Conservation (phyloP, 1,140 invertebrate genomes). For the Drosophila nasuta region DNA sequence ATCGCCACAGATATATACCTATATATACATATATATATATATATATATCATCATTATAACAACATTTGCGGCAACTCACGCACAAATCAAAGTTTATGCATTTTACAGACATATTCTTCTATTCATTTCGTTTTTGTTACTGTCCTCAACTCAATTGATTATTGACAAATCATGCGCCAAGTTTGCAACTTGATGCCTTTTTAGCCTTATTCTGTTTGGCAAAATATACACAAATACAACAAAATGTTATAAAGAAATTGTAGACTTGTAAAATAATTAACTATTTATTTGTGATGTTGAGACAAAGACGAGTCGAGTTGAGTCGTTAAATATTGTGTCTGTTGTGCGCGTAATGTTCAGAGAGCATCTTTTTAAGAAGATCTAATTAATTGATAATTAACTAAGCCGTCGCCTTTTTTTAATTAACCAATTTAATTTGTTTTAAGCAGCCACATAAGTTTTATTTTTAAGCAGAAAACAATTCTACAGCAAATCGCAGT, state of each 20-base stretch:
- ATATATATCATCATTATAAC: background rate
- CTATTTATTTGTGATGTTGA: background rate
- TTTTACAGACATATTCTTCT: constrained; percentile 23
- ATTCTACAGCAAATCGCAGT: constrained; percentile 1
- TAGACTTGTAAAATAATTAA: constrained; percentile 23
- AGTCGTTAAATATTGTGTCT: constrained; percentile 8
- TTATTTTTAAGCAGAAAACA: constrained; percentile 16
- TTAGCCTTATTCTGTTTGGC: constrained; percentile 1
- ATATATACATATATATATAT: too few relatives aligned
- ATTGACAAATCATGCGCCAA: constrained; percentile 2
- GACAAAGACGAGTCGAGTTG: constrained; percentile 2
- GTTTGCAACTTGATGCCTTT: constrained; percentile 2
- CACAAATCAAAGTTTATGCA: constrained; percentile 36
- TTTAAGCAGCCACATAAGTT: constrained; percentile 34
- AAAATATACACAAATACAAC: background rate
- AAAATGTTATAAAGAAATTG: background rate
- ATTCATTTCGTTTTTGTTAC: constrained; percentile 1
- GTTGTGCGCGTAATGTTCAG: background rate
- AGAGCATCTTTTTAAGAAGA: background rate
- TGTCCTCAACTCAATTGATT: constrained; percentile 5
- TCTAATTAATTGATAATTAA: constrained; percentile 10
- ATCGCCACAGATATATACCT: background rate
- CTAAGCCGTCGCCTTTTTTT: constrained; percentile 16
- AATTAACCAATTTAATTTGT: constrained; percentile 34
- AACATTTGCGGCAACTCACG: constrained; percentile 11